Evolutionary conservation across 1,140 invertebrate species (phyloP), one percentile per base, ranked within the genome.

Genomic region (Polypedilum pembai): DNA sequence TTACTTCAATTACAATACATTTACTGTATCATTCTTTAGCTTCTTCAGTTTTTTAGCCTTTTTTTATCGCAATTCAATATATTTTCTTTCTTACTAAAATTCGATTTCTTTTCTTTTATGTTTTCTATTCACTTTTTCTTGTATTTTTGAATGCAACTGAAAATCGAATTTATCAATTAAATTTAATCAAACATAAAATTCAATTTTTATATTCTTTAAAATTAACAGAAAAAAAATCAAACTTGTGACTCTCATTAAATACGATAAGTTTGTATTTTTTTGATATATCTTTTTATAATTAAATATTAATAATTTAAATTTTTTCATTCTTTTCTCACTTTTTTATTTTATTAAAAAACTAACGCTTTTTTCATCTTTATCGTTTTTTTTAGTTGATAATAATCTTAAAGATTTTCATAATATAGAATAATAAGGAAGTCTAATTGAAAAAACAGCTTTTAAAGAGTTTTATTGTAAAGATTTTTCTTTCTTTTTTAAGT

Each of bases 391-490:
- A 33, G 24, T 33, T 3, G n/a, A n/a, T 56, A 56, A 56, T 56
- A 56, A 56, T 56, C 45, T 56, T 56, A 56, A 56, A 56, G 45
- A 56, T 56, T 56, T 33, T 33, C 45, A 56, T 56, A 56, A 56
- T 56, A n/a, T 56, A 56, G 45, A 56, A 56, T 56, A 56, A 56
- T 56, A 56, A 56, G 45, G 45, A 56, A 56, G n/a, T 56, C 45
- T 56, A 56, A 56, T 56, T 15, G 45, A 56, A 56, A 56, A 56
- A 56, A 56, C 45, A 56, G 45, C 45, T n/a, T 56, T 56, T 56
- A 33, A 56, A 56, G n/a, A 56, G 12, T 56, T 56, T 56, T n/a
- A 15, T 56, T 8, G 45, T n/a, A 56, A 56, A 33, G 24, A 33
- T 33, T 33, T 33, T 33, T 5, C 1, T 33, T 33, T 5, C 1